A percentile compares a stretch with the other conserved stretches of the same genome.
Conservation (phyloP, 2,888 invertebrate species). For the Empis stercorea region DNA sequence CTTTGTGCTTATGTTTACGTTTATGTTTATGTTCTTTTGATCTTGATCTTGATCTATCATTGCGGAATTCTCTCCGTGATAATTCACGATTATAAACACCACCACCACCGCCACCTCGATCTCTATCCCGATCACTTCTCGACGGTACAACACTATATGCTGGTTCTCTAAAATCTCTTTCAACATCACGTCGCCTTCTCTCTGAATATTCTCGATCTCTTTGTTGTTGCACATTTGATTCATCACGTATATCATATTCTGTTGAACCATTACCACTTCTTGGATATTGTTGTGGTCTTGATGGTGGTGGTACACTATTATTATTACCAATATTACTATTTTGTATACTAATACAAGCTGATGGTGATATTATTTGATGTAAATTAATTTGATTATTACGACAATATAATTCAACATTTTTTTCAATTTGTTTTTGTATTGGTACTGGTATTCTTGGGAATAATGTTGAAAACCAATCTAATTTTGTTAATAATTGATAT, state of each 20-base stretch:
- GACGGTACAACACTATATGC: constrained; percentile 2
- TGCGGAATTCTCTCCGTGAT: constrained; percentile 19
- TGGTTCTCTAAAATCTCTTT: constrained; percentile 4
- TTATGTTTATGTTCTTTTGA: constrained; percentile 25
- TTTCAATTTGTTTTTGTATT: constrained; percentile 84
- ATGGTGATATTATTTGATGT: constrained; percentile 18
- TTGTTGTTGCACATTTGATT: constrained; percentile 24
- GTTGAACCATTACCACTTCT: constrained; percentile 19
- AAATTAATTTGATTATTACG: constrained; percentile 36
- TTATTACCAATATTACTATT: constrained; percentile 1
- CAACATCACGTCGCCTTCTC: constrained; percentile 10
- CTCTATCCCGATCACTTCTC: too few species aligned
- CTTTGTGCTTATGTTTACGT: constrained; percentile 31
- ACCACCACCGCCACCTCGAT: constrained; percentile 2
- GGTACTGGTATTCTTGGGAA: constrained; percentile 99
- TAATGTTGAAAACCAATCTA: constrained; percentile 98
- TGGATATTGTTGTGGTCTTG: constrained; percentile 9
- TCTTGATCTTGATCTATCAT: constrained; percentile 18
- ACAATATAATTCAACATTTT: constrained; percentile 52
- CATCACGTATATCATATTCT: constrained; percentile 13
- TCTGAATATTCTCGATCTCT: constrained; percentile 11
- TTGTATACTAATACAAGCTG: too few species aligned
- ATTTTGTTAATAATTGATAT: constrained; percentile 82
- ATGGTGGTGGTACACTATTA: constrained; percentile 5
- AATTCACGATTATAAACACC: constrained; percentile 18